phyloP scores from a whole-genome alignment of 1,140 invertebrate genomes.

The Drosophila setifemur region DNA sequence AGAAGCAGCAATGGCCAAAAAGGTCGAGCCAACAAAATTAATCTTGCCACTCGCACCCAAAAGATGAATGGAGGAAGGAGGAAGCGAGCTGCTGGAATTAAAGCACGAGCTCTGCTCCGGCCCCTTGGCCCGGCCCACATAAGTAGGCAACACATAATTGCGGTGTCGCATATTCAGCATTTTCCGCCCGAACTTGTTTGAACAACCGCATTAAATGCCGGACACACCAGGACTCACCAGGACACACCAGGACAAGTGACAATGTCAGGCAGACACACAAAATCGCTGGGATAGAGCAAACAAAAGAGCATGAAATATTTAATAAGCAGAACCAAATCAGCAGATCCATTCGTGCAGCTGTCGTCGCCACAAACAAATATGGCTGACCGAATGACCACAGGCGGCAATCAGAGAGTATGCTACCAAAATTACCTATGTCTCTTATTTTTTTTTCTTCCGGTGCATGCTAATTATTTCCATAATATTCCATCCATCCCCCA shows the following conservation, averaged over 20 bases:
- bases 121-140: not conserved
- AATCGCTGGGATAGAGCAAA: constrained; percentile 7
- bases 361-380: constrained; percentile 46
- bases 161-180: constrained; percentile 32
- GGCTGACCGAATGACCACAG: constrained; percentile 29
- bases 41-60: constrained; percentile 21
- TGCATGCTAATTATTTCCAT: constrained; percentile 51
- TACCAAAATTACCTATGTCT: not conserved
- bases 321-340: constrained; percentile 42
- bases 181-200: constrained; percentile 36
- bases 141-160: constrained; percentile 37
- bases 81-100: constrained; percentile 9
- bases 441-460: constrained; percentile 9
- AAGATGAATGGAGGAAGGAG: constrained; percentile 50
- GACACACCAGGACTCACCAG: too few species aligned
- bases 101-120: not conserved
- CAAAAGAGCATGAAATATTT: constrained; percentile 49
- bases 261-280: constrained; percentile 25
- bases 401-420: constrained; percentile 13
- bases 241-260: constrained; percentile 17
- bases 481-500: too few species aligned
- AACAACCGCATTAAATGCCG: constrained; percentile 48
- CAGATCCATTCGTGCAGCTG: constrained; percentile 50
- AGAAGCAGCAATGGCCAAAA: constrained; percentile 36
- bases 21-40: constrained; percentile 47